Evolutionary conservation across 2,888 invertebrate genomes (phyloP), one percentile per base, ranked within the genome.

Genomic region (Erebia epiphron): DNA sequence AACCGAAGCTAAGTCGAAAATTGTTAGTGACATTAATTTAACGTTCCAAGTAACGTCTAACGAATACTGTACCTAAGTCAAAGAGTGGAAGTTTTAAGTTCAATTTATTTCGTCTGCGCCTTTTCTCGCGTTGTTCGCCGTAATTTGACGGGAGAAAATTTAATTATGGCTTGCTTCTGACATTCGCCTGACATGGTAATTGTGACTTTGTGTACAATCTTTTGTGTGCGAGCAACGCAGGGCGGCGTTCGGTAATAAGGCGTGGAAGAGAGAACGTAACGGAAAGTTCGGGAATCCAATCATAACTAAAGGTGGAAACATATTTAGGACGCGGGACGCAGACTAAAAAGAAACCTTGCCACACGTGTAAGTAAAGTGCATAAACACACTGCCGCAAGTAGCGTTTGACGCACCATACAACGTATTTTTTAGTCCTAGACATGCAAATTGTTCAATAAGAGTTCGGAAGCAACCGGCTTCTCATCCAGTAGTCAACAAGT

Each of bases 81-180:
- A 82, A 80, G 75, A 74, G 70, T 52, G 74, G 78, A 82, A 81
- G 41, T 43, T 66, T 66, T 43, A 78, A 78, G 71, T 78, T 82
- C 83, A 80, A 80, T 80, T 82, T 83, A 81, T 78, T 81, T 81
- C 75, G 18, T 56, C 56, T 69, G 73, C 71, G 73, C 57, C 67
- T 69, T 73, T 71, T 76, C 74, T 75, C 56, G 46, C 75, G 80
- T 79, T 83, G 77, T 81, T 82, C 82, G 82, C 81, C 80, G 83
- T 49, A 61, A 84, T 80, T 82, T 79, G 79, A 79, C 79, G 78
- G 54, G 64, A 69, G 77, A 75, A 79, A 84, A 86, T 87, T 84
- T 86, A 86, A 87, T 87, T 85, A 85, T 81, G 82, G 83, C 78
- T 75, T 80, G 79, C 77, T 81, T 77, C 79, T 86, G 82, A 83